These are phyloP conservation scores for Aphelocoma californica DNA, from an alignment of 2,797 vertebrate genomes.

Conservation along the genomic window DNA sequence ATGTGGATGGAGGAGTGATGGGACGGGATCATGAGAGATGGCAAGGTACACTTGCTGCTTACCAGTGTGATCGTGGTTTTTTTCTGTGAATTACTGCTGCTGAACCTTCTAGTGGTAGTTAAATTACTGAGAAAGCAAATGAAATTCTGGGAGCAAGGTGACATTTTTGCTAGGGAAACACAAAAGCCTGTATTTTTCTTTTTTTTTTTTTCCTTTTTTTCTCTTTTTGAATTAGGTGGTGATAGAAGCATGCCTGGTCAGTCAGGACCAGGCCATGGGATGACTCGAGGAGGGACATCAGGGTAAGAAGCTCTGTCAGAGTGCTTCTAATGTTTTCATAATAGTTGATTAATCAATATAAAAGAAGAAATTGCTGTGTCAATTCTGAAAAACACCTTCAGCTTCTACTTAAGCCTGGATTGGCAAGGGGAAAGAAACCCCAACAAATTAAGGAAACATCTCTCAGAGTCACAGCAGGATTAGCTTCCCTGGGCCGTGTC, in stretches of 20 bases:
- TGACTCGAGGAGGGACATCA: conserved; percentile 84
- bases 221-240: conserved; percentile 70
- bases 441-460: not conserved
- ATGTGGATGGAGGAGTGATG: conserved; percentile 51
- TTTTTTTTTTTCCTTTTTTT: too few relatives aligned
- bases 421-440: not conserved
- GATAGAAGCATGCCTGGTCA: conserved; percentile 79
- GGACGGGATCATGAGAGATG: conserved; percentile 73
- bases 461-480: not conserved
- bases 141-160: not conserved
- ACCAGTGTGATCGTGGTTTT: conserved; percentile 42
- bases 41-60: conserved; percentile 72
- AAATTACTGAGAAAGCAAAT: conserved; percentile 6
- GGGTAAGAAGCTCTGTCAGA: conserved; percentile 75
- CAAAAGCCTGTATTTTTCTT: not conserved
- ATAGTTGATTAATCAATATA: not conserved
- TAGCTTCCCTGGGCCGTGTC: not conserved
- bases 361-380: not conserved
- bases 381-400: not conserved
- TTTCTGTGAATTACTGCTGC: conserved; percentile 31
- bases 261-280: conserved; percentile 80
- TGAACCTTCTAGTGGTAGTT: not conserved
- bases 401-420: not conserved
- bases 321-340: not conserved
- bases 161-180: not conserved